These are phyloP conservation scores for Campoplex capitator DNA, from an alignment of 2,888 invertebrate species.

Conservation along the genomic window DNA sequence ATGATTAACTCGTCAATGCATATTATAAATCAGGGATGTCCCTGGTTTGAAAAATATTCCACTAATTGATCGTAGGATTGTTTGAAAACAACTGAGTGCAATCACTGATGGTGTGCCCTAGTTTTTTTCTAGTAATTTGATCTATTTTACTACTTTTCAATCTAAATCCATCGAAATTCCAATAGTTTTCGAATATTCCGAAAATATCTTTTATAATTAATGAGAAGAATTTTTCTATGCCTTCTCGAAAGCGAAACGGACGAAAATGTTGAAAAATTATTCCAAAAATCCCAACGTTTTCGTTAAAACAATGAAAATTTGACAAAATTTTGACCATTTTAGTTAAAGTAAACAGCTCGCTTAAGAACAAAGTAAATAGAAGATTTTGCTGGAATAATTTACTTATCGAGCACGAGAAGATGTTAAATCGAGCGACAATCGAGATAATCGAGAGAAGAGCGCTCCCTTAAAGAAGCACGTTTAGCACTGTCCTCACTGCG, in stretches of 20 bases:
- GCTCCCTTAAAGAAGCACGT: slow-evolving; percentile 28
- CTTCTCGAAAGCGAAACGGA: background rate
- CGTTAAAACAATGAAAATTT: background rate
- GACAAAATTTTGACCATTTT: slow-evolving; percentile 10
- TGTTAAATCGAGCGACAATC: slow-evolving; percentile 27
- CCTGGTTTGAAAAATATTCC: background rate
- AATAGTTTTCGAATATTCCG: background rate
- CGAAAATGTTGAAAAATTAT: background rate
- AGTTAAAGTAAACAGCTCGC: background rate
- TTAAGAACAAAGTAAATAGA: background rate
- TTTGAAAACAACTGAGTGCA: background rate
- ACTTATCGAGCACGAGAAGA: slow-evolving; percentile 25
- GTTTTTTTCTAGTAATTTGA: background rate
- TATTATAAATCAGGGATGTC: background rate
- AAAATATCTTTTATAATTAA: background rate
- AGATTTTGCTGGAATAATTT: slow-evolving; percentile 50
- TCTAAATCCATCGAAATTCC: background rate
- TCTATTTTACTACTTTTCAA: background rate
- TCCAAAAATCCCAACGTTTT: background rate
- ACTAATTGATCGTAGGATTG: background rate
- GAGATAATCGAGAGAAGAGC: slow-evolving; percentile 21
- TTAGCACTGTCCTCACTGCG: slow-evolving; percentile 51
- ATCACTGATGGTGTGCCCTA: background rate
- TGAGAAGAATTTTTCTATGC: too few species aligned
- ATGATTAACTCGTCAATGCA: background rate